phyloP scores from a whole-genome alignment of 2,888 invertebrate genomes.

The Thecophora atra region DNA sequence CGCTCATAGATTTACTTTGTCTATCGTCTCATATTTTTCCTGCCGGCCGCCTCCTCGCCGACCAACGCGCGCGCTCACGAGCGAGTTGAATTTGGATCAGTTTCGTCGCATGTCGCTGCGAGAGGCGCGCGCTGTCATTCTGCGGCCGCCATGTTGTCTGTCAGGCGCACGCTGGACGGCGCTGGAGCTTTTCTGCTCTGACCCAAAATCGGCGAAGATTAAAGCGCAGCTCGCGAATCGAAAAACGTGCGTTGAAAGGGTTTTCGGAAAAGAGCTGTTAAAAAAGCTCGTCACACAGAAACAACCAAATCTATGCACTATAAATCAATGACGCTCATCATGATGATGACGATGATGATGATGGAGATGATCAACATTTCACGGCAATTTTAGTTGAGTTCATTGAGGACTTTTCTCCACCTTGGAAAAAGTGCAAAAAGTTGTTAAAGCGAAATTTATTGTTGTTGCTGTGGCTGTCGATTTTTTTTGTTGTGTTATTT shows the following conservation, averaged over 20 bases:
- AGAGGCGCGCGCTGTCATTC: background rate
- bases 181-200: constrained; percentile 17
- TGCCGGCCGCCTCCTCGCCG: background rate
- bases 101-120: constrained; percentile 1
- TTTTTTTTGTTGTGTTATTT: constrained; percentile 34
- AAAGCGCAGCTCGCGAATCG: constrained; percentile 6
- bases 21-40: background rate
- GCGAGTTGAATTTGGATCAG: constrained; percentile 15
- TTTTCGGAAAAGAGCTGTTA: background rate
- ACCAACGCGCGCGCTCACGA: background rate
- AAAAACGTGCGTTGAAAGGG: too few relatives aligned
- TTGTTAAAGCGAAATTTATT: constrained; percentile 28
- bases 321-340: background rate
- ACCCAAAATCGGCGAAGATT: constrained; percentile 33
- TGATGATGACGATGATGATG: constrained; percentile 7
- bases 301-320: background rate
- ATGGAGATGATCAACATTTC: background rate
- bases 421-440: constrained; percentile 28
- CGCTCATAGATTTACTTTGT: background rate
- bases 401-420: background rate
- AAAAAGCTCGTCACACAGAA: background rate
- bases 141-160: constrained; percentile 19
- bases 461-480: constrained; percentile 20
- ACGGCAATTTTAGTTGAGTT: constrained; percentile 21
- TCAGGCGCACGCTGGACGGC: background rate